Evolutionary conservation across 2,888 invertebrate species (phyloP).

Genomic region (Gerris lacustris): DNA sequence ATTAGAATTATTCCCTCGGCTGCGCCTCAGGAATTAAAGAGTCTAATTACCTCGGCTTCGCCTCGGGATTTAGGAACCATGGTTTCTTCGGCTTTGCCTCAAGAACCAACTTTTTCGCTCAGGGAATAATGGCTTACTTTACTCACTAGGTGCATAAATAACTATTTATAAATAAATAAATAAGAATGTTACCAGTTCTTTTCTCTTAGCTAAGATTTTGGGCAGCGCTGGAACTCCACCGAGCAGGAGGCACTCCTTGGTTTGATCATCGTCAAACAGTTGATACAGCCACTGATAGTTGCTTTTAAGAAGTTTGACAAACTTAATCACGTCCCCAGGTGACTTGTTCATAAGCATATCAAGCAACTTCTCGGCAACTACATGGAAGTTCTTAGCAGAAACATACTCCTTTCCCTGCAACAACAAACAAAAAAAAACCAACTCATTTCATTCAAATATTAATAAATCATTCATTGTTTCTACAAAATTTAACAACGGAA

Average conservation of each 20-base stretch:
- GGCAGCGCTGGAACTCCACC: background rate
- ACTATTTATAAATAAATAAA: too few relatives aligned
- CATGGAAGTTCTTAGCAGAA: background rate
- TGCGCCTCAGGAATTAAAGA: too few relatives aligned
- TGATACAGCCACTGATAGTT: background rate
- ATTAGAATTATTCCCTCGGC: too few relatives aligned
- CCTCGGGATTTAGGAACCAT: too few relatives aligned
- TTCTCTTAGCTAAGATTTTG: background rate
- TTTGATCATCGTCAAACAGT: background rate
- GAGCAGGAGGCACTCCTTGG: background rate
- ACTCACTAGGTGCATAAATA: too few relatives aligned
- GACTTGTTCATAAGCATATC: background rate
- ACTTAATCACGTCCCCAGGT: background rate
- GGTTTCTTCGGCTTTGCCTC: too few relatives aligned
- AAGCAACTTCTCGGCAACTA: background rate
- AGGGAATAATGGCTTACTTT: too few relatives aligned
- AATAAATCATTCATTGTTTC: too few relatives aligned
- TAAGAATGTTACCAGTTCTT: background rate
- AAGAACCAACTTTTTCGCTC: too few relatives aligned
- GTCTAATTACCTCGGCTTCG: too few relatives aligned
- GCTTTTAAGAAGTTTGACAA: background rate
- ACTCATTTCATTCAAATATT: too few relatives aligned
- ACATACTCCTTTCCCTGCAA: conserved; percentile 5
- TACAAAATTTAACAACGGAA: too few relatives aligned
- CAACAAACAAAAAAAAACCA: background rate